phyloP scores from a whole-genome alignment of 2,113 vertebrate genomes.

The Petromus typicus region DNA sequence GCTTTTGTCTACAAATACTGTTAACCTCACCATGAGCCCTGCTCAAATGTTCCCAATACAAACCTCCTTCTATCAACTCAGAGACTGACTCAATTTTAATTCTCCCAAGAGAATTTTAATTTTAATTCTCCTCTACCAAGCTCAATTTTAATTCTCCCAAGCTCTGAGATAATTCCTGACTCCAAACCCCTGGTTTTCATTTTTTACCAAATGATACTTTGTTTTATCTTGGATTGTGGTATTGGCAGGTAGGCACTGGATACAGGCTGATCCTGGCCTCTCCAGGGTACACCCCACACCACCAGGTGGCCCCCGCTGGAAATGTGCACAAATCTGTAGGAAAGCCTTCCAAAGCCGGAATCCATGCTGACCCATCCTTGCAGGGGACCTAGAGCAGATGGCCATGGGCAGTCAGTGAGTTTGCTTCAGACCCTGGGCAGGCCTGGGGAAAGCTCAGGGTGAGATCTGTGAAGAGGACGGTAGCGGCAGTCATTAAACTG shows the following conservation, averaged over 20 bases:
- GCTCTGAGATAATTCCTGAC: not conserved
- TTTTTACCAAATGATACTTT: not conserved
- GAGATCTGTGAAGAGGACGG: not conserved
- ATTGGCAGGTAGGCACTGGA: not conserved
- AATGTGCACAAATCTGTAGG: not conserved
- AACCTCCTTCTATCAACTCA: not conserved
- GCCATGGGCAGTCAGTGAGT: not conserved
- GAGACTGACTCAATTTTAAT: not conserved
- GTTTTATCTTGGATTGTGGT: not conserved
- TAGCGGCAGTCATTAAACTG: not conserved
- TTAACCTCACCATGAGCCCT: not conserved
- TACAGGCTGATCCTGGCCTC: fast-evolving
- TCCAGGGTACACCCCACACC: not conserved
- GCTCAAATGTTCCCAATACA: not conserved
- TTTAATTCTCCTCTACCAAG: too few species aligned
- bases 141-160: not conserved
- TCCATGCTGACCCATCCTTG: not conserved
- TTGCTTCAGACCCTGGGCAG: not conserved
- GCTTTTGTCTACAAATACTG: not conserved
- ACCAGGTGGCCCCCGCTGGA: fast-evolving
- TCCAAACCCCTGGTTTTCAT: not conserved
- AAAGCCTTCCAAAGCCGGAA: not conserved
- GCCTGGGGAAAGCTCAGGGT: not conserved
- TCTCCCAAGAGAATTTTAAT: too few species aligned
- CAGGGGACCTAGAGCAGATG: not conserved